These are phyloP conservation scores for Sminthurides aquaticus DNA, from an alignment of 2,888 invertebrate genomes.

Conservation along the genomic window DNA sequence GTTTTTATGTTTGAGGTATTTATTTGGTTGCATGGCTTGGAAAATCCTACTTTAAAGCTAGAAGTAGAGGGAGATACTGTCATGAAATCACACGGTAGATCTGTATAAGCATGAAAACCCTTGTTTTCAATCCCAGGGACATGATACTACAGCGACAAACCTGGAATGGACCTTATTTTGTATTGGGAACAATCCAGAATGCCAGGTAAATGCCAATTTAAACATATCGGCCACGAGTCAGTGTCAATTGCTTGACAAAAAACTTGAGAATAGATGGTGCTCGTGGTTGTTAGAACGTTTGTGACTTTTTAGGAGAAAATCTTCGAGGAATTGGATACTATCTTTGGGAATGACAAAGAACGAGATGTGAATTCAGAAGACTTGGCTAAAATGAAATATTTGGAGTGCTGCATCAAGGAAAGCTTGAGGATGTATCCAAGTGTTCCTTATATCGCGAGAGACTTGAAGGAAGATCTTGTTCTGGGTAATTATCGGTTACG, in stretches of 20 bases:
- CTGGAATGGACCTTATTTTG: conserved; percentile 28
- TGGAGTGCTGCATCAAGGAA: conserved; percentile 48
- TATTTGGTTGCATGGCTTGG: neutral
- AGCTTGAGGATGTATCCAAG: conserved; percentile 47
- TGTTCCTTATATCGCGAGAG: conserved; percentile 46
- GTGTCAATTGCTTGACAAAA: too few relatives aligned
- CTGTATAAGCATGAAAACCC: neutral
- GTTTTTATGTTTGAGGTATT: conserved; percentile 45
- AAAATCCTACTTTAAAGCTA: conserved; percentile 1
- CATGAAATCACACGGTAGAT: neutral
- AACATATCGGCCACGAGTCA: too few relatives aligned
- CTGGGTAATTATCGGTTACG: too few relatives aligned
- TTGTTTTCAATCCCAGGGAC: conserved; percentile 18
- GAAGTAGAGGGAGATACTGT: neutral
- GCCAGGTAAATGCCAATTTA: conserved; percentile 32
- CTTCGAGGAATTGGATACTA: conserved; percentile 49
- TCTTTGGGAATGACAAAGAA: conserved; percentile 48
- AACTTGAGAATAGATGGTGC: neutral
- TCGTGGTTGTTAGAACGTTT: too few relatives aligned
- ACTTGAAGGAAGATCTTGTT: conserved; percentile 44
- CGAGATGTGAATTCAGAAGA: conserved; percentile 50
- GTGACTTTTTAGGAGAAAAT: conserved; percentile 45
- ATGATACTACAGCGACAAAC: conserved; percentile 32
- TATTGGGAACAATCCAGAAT: conserved; percentile 29
- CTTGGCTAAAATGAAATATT: conserved; percentile 45